These are phyloP conservation scores for Myotis davidii DNA, from an alignment of 2,113 vertebrate species.

Conservation along the genomic window DNA sequence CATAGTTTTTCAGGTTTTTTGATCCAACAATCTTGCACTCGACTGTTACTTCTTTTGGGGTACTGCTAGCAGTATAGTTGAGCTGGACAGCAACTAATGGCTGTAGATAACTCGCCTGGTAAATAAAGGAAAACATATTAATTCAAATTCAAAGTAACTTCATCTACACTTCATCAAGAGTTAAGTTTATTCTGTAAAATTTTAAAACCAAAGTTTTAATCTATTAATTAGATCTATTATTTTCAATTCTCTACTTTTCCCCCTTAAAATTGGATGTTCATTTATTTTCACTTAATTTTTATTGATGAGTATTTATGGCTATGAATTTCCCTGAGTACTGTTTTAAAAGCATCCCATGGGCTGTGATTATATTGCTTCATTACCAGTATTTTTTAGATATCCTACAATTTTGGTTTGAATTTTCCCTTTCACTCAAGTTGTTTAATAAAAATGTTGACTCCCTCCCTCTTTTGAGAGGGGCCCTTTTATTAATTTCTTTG, in stretches of 20 bases:
- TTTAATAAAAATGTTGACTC: not conserved
- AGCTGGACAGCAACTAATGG: slow-evolving; percentile 96
- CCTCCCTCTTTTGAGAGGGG: not conserved
- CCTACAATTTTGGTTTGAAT: not conserved
- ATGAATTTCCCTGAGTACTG: not conserved
- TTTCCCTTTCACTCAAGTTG: not conserved
- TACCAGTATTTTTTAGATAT: not conserved
- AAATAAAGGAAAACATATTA: slow-evolving; percentile 62
- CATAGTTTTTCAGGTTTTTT: slow-evolving; percentile 90
- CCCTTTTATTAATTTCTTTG: not conserved
- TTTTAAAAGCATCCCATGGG: not conserved
- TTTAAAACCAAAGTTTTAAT: not conserved
- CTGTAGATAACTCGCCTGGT: slow-evolving; percentile 93
- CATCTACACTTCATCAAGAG: not conserved
- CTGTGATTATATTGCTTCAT: not conserved
- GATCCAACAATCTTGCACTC: slow-evolving; percentile 94
- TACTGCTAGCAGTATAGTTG: slow-evolving; percentile 83
- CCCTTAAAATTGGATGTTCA: not conserved
- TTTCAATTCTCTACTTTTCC: not conserved
- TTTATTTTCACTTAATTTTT: slow-evolving; percentile 15
- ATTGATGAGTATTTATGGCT: not conserved
- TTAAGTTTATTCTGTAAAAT: not conserved
- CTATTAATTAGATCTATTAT: not conserved
- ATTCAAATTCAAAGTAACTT: not conserved
- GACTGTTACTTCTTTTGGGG: slow-evolving; percentile 89